Conservation (phyloP, 2,888 invertebrate genomes). For the Rhopalosiphum nymphaeae region DNA sequence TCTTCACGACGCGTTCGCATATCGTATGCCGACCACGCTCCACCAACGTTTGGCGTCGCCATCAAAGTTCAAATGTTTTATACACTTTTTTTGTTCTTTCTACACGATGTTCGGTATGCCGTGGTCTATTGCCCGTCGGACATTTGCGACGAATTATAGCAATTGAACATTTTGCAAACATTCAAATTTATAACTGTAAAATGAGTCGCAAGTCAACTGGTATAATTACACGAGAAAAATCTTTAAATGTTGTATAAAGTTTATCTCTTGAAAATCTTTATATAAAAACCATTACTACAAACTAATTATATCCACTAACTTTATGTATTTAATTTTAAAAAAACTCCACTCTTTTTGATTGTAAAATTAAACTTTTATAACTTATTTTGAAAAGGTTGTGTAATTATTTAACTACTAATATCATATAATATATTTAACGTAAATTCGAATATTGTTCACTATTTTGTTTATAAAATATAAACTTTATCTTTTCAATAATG, state of each 20-base stretch:
- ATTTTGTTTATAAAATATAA: not conserved
- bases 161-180: too few relatives aligned
- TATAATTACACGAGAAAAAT: not conserved
- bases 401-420: not conserved
- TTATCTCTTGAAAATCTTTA: not conserved
- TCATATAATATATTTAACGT: too few relatives aligned
- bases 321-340: not conserved
- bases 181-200: not conserved
- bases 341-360: not conserved
- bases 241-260: not conserved
- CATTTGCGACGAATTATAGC: too few relatives aligned
- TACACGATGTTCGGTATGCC: not conserved
- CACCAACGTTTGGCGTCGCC: not conserved
- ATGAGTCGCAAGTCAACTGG: too few relatives aligned
- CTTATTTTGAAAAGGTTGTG: not conserved
- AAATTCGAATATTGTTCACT: not conserved
- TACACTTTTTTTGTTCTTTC: not conserved
- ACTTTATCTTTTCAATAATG: constrained; percentile 1
- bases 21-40: constrained; percentile 9
- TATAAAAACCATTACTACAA: not conserved
- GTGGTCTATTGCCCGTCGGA: too few relatives aligned
- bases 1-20: constrained; percentile 35
- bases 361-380: not conserved
- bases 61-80: not conserved
- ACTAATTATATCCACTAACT: not conserved